Percentiles rank a stretch among this genome's conserved stretches.
Conservation (phyloP, 1,140 invertebrate genomes). For the Lepidurus arcticus region DNA sequence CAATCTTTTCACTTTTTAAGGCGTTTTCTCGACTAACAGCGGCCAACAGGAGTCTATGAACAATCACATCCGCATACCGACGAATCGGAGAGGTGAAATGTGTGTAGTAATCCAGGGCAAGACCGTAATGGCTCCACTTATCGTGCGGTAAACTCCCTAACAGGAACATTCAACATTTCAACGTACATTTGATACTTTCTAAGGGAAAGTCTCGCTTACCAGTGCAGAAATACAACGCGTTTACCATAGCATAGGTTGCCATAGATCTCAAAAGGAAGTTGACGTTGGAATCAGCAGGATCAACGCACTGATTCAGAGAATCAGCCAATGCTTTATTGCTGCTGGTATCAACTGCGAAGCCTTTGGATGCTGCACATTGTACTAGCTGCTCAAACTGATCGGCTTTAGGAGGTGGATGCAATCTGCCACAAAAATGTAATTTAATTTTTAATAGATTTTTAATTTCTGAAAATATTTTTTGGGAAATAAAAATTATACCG, state of each 20-base stretch:
- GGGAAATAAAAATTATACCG: constrained; percentile 6
- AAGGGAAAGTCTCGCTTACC: constrained; percentile 35
- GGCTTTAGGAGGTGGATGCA: constrained; percentile 44
- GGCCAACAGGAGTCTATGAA: constrained; percentile 39
- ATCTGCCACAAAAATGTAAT: constrained; percentile 41
- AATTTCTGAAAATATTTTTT: not conserved
- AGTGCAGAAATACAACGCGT: constrained; percentile 46
- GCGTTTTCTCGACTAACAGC: not conserved
- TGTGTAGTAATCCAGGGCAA: constrained; percentile 46
- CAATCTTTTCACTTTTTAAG: not conserved
- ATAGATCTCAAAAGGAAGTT: constrained; percentile 45
- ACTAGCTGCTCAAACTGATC: constrained; percentile 47
- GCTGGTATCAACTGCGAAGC: constrained; percentile 44
- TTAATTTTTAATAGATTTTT: not conserved
- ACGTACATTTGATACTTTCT: not conserved
- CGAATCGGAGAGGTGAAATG: constrained; percentile 49
- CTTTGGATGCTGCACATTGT: constrained; percentile 45
- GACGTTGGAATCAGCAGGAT: constrained; percentile 45
- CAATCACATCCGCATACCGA: constrained; percentile 47
- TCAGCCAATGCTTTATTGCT: constrained; percentile 45
- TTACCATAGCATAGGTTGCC: constrained; percentile 45
- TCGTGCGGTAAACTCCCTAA: not conserved
- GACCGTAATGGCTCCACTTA: constrained; percentile 42
- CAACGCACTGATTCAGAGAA: constrained; percentile 44
- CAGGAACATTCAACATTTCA: not conserved